These are phyloP conservation scores for Macheiramphus alcinus DNA, from an alignment of 2,113 vertebrate species.

Conservation along the genomic window DNA sequence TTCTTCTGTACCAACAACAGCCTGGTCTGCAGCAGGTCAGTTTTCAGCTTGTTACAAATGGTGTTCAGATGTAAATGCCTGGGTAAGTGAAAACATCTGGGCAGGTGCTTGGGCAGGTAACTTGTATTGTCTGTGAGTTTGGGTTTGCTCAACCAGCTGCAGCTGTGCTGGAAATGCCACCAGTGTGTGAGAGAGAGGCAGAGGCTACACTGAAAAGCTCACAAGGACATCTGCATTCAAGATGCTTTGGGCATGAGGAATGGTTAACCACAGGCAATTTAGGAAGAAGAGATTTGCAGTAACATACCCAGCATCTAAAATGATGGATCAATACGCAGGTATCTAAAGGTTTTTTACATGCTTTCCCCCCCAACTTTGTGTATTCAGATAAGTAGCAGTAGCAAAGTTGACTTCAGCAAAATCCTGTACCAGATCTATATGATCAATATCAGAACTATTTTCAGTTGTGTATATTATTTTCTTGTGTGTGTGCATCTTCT, in stretches of 20 bases:
- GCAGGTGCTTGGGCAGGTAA: neutral
- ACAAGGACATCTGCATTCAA: fast-evolving
- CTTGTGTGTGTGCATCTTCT: neutral
- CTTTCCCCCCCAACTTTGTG: neutral
- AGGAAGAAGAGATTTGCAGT: neutral
- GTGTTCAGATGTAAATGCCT: neutral
- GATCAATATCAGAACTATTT: neutral
- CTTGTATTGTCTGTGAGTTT: neutral
- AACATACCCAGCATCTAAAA: no score
- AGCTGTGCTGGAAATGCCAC: neutral
- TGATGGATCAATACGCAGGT: neutral
- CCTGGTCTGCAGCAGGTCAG: neutral
- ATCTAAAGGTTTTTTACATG: neutral
- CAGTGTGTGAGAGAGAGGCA: neutral
- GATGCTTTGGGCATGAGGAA: neutral
- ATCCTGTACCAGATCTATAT: neutral
- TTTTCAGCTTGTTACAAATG: neutral
- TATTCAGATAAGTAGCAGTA: neutral
- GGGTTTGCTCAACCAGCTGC: neutral
- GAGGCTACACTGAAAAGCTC: neutral
- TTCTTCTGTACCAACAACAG: neutral
- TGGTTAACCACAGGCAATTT: neutral
- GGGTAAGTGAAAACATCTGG: neutral
- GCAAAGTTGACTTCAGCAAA: neutral
- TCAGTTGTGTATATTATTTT: neutral